Conservation (phyloP, 2,113 vertebrate genomes). For the Stegostoma tigrinum region DNA sequence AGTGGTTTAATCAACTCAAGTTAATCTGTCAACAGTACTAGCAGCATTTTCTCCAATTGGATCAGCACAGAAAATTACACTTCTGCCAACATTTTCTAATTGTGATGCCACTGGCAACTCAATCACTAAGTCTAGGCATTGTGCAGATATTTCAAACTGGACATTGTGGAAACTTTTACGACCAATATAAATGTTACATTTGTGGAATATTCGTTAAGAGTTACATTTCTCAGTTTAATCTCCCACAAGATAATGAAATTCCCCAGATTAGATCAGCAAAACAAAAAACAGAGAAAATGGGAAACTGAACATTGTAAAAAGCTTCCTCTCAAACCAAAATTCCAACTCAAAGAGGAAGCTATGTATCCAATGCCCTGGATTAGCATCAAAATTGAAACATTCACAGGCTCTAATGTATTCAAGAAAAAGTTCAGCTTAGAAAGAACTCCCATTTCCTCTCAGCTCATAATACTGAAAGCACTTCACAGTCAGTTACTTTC, state of each 20-base stretch:
- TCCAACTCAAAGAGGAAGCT: background rate
- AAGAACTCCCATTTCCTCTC: background rate
- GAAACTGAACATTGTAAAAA: background rate
- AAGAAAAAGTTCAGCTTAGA: background rate
- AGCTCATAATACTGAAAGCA: background rate
- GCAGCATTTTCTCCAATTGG: background rate
- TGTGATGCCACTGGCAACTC: background rate
- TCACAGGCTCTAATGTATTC: background rate
- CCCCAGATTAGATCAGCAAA: background rate
- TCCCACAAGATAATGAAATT: background rate
- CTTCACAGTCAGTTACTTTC: background rate
- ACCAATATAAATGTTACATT: background rate
- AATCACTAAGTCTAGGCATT: background rate
- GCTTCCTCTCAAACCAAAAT: background rate
- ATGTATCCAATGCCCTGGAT: background rate
- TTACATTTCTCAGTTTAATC: background rate
- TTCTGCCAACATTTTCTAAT: background rate
- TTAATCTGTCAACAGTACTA: background rate
- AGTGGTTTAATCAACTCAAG: background rate
- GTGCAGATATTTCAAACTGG: too few relatives aligned
- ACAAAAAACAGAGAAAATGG: background rate
- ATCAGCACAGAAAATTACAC: background rate
- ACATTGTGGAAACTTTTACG: background rate
- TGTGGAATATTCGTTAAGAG: background rate
- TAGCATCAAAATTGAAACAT: slow-evolving; percentile 2